Base-by-base conservation (phyloP, 2,113 vertebrate species). In the Dromas ardeola region DNA sequence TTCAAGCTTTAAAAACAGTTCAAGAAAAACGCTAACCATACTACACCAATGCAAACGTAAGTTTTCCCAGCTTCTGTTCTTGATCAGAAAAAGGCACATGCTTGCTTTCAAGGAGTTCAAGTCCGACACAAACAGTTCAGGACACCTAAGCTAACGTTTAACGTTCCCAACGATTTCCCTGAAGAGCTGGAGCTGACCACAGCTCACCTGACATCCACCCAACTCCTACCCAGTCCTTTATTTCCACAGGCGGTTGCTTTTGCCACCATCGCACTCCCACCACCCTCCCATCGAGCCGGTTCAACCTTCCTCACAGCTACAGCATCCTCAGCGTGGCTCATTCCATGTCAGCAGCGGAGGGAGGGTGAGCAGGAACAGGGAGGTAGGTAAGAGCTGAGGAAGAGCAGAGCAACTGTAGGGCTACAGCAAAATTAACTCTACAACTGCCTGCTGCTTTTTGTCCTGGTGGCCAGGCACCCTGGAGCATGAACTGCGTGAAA, bases 21-120 rank as follows among this genome's bases (percentile, higher is more conserved):
- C 32, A 74, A 87, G 38, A 84, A 84, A 71, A 79, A 80, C 10
- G 47, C 59, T 76, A 87, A 59, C 62, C 58, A 42, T 15, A 13
- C 61, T n/a, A 72, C 21, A 61, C 42, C 49, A 84, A 67, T 14
- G 34, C 86, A 69, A 89, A 81, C 3, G 3, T 43, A 63, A 21
- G 32, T 11, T 81, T 62, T 59, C 9, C 62, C 61, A 95, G 81
- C 85, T 94, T 17, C 78, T 70, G 58, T 20, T 85, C 81, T 55
- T 53, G 84, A 77, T 96, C 96, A 96, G 89, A 86, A 88, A 96
- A 96, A 96, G 97, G 97, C 96, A 97, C 96, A 82, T 90, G 78
- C 94, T 95, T 73, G 91, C 74, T 96, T 71, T 95, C 78, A 50
- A 12, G 4, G 67, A 93, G 83, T 78, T 87, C 95, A 84, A 81